Conservation (phyloP, 2,113 vertebrate species). For the Lamprologus lemairii region DNA sequence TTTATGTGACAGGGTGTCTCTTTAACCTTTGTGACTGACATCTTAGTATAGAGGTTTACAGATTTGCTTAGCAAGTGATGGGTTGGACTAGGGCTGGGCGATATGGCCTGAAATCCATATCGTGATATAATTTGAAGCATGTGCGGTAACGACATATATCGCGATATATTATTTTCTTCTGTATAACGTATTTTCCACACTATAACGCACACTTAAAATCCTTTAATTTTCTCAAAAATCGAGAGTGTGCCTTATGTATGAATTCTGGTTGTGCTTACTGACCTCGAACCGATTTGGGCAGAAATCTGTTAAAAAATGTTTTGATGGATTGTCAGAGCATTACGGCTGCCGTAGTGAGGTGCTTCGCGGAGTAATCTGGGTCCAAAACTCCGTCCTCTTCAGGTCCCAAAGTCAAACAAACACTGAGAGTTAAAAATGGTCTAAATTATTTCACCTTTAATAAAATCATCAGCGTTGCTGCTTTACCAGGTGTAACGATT, state of each 20-base stretch:
- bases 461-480: rapidly evolving
- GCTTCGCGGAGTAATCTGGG: no score
- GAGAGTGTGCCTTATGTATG: no score
- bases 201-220: rapidly evolving
- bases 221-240: no score
- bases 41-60: neutral
- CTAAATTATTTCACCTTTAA: rapidly evolving
- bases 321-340: no score
- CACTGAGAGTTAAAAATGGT: rapidly evolving
- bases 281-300: no score
- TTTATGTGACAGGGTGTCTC: neutral
- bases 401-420: rapidly evolving
- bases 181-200: no score
- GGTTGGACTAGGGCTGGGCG: neutral
- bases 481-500: no score
- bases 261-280: no score
- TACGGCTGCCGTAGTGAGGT: no score
- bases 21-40: conserved; percentile 11
- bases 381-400: rapidly evolving
- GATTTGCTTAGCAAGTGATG: neutral
- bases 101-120: no score
- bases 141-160: rapidly evolving
- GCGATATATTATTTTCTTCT: rapidly evolving
- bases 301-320: no score
- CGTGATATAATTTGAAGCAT: rapidly evolving